Evolutionary conservation across 2,888 invertebrate genomes (phyloP), one percentile per base, ranked within the genome.

Genomic region (Rhagophthalmus giganteus): DNA sequence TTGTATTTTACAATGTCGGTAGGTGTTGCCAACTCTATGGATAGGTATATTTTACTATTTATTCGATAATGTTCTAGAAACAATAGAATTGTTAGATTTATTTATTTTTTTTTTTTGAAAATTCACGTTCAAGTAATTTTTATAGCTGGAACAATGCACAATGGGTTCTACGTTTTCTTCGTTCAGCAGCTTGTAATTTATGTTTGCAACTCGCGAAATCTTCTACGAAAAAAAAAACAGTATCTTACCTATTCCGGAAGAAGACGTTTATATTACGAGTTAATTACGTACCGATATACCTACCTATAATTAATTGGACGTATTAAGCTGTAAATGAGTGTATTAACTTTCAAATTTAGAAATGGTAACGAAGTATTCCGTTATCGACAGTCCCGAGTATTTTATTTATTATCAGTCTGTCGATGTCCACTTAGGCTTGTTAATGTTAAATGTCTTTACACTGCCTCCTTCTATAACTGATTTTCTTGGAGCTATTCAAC

Each of bases 11-110:
- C 50, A 49, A 38, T 31, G 39, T 46, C 27, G 51, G 52, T 57
- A 52, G 57, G 52, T 57, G 57, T 56, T 56, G n/a, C n/a, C n/a
- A n/a, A n/a, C n/a, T n/a, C n/a, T n/a, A n/a, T 37, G 42, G 41
- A 47, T 41, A 47, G 40, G 41, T 31, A 48, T 40, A 49, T 50
- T 45, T 55, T 46, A 25, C 38, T 49, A 53, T 50, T 46, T 41
- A 51, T 57, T 46, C 51, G 53, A 54, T 51, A 56, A 51, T 48
- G 51, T 57, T 53, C 46, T 40, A 25, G 34, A 30, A 57, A 54
- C 54, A 57, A 54, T 54, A 54, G 48, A 47, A 45, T 39, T 47
- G 48, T 42, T 48, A 42, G n/a, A n/a, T n/a, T n/a, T n/a, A n/a
- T n/a, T n/a, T n/a, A n/a, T n/a, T n/a, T n/a, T 31, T 32, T 47